These are phyloP conservation scores for Machimus rusticus DNA, from an alignment of 2,888 invertebrate species.

Conservation along the genomic window DNA sequence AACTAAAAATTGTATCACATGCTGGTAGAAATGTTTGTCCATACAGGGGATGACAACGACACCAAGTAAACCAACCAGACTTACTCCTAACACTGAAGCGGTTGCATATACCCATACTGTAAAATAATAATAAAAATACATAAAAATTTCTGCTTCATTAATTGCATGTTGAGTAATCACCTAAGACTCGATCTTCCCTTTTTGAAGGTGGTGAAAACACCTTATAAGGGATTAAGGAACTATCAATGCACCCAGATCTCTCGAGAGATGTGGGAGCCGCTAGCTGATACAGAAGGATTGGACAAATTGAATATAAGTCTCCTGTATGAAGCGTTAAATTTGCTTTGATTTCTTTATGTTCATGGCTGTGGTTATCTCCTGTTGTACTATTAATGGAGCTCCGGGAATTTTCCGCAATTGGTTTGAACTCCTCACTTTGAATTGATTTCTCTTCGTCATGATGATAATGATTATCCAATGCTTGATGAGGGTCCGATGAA, in stretches of 20 bases:
- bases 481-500: slow-evolving; percentile 7
- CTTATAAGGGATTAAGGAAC: slow-evolving; percentile 55
- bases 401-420: neutral
- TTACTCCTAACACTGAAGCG: slow-evolving; percentile 82
- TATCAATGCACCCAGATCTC: slow-evolving; percentile 67
- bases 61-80: slow-evolving; percentile 85
- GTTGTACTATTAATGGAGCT: slow-evolving; percentile 1
- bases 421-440: neutral
- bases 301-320: slow-evolving; percentile 68
- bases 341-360: neutral
- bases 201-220: slow-evolving; percentile 46
- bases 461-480: slow-evolving; percentile 49
- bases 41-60: slow-evolving; percentile 91
- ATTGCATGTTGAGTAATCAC: slow-evolving; percentile 49
- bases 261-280: slow-evolving; percentile 66
- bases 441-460: slow-evolving; percentile 54
- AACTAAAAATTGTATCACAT: slow-evolving; percentile 88
- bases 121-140: neutral
- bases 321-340: slow-evolving; percentile 46
- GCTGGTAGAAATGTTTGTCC: slow-evolving; percentile 87
- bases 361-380: neutral
- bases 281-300: slow-evolving; percentile 73
- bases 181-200: slow-evolving; percentile 54
- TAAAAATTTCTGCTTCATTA: neutral
- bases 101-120: slow-evolving; percentile 86